Evolutionary conservation across 2,113 vertebrate genomes (phyloP), one percentile per base, ranked within the genome.

Genomic region (Carollia perspicillata): DNA sequence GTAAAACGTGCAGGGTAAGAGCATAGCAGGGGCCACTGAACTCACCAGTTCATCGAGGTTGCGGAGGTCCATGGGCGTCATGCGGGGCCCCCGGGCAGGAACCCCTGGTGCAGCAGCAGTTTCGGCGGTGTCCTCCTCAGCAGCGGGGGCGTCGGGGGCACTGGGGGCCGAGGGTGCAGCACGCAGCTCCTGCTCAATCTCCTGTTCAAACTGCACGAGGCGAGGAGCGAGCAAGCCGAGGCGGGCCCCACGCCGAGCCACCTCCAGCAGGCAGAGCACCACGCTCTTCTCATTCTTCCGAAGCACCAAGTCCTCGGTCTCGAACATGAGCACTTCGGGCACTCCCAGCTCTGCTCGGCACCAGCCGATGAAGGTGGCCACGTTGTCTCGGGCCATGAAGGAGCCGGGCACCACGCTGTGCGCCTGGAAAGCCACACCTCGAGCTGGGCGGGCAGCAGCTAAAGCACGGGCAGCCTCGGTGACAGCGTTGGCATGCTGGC

Each of bases 11-110:
- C 5, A 69, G 69, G 58, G 33, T 13, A 0, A 33, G 77, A 8
- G 3, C 11, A 16, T 6, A 4, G 37, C 26, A 12, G 20, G 26
- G 0, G 28, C 37, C 37, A 3, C 7, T 1, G 20, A 30, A 92
- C 99, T 99, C 98, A 99, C 99, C 99, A 99, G 97, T 96, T 99
- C 99, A 4, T 99, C 99, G 79, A 99, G 97, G 98, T 99, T 99
- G 75, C 98, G 98, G 98, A 99, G 99, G 98, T 99, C 99, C 8
- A 98, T 99, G 79, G 99, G 97, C 0, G 99, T 97, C 92, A 99
- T 98, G 97, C 99, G 99, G 94, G 98, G 99, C 8, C 95, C 98
- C 35, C 99, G 99, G 78, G 89, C 0, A 16, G 99, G 96, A 5
- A 98, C 84, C 3, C 97, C 97, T 0, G 53, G 89, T 65, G 26